These are phyloP conservation scores for Ophioderma brevispina DNA, from an alignment of 35 echinoderm and acorn worm species.

Conservation along the genomic window DNA sequence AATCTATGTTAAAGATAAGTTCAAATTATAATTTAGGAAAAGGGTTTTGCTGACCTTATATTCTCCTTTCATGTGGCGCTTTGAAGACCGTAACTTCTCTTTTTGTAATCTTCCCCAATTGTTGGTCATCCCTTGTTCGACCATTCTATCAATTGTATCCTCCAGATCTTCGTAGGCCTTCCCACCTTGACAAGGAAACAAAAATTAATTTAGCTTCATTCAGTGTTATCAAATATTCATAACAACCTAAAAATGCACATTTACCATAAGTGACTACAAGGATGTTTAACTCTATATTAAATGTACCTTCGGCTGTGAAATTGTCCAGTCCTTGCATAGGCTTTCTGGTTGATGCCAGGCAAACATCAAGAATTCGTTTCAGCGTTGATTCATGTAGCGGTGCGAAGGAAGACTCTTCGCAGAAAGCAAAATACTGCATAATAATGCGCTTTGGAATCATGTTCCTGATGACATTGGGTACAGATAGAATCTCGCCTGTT, in stretches of 20 bases:
- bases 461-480: conserved; percentile 13
- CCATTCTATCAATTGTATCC: conserved; percentile 1
- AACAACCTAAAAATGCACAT: no score
- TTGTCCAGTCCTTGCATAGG: neutral
- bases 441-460: conserved; percentile 36
- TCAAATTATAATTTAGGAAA: neutral
- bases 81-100: neutral
- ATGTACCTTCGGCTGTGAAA: conserved; percentile 14
- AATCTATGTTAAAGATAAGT: neutral
- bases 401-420: neutral
- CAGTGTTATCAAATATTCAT: no score
- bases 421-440: conserved; percentile 9
- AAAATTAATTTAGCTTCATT: no score
- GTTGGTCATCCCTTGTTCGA: neutral
- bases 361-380: neutral
- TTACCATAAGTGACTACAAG: no score
- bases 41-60: neutral
- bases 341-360: neutral
- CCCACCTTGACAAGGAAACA: neutral
- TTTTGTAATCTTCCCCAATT: neutral
- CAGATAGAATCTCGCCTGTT: conserved; percentile 10
- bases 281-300: no score
- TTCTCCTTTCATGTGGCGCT: neutral
- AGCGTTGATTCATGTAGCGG: conserved; percentile 6
- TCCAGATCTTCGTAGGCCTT: conserved; percentile 12